phyloP scores from a whole-genome alignment of 1,140 invertebrate species.

The Melipona quadrifasciata region DNA sequence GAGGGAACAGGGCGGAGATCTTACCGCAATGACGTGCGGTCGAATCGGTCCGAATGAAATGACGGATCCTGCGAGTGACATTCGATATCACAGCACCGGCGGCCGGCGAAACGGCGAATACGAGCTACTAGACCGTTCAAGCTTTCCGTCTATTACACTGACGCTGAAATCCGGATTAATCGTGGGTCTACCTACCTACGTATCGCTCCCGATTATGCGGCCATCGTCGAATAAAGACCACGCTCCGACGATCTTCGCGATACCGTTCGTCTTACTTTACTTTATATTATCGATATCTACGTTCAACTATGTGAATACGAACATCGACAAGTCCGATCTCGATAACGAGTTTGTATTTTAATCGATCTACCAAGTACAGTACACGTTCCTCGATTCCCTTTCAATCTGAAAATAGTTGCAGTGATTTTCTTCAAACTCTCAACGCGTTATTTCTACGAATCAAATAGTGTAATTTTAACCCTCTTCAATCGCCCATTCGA shows the following conservation, averaged over 20 bases:
- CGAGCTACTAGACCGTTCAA: slow-evolving; percentile 62
- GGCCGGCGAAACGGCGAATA: slow-evolving; percentile 73
- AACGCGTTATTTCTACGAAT: neutral
- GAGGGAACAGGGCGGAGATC: slow-evolving; percentile 74
- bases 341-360: neutral
- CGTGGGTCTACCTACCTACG: slow-evolving; percentile 48
- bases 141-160: slow-evolving; percentile 67
- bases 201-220: slow-evolving; percentile 53
- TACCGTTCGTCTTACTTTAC: neutral
- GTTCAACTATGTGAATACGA: neutral
- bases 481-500: neutral
- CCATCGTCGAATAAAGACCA: neutral
- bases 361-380: no score
- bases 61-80: slow-evolving; percentile 82
- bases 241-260: neutral
- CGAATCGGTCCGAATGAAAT: slow-evolving; percentile 80
- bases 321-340: neutral
- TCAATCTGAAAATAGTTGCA: no score
- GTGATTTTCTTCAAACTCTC: neutral
- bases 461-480: neutral
- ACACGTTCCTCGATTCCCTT: no score
- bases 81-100: slow-evolving; percentile 80
- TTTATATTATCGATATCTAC: neutral
- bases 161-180: slow-evolving; percentile 67
- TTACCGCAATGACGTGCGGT: slow-evolving; percentile 82